Base-by-base conservation (phyloP, 2,113 vertebrate species). In the Morone saxatilis region DNA sequence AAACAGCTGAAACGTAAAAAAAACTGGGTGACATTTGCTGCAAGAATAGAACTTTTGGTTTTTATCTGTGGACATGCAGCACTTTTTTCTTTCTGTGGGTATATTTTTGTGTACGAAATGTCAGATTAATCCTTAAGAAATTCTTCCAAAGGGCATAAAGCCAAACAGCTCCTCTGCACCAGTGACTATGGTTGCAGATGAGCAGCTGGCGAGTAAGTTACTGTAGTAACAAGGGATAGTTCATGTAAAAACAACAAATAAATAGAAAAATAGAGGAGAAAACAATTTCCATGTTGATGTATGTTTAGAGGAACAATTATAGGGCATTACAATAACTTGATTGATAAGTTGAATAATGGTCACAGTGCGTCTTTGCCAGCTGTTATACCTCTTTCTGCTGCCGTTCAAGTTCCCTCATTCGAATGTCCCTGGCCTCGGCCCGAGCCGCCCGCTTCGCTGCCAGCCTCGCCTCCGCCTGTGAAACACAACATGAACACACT, bases 361-460 rank as follows among this genome's bases (percentile, higher is more conserved):
- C 40, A 50, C 16, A 31, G 47, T 36, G n/a, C 53, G 73, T 80
- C 4, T 66, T 68, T 48, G 22, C 11, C 67, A 59, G 60, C 38
- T 22, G 14, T 66, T 48, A 10, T 96, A 99, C 98, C 98, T 99
- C 98, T 95, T 97, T 98, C 48, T 99, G 98, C 56, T 99, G 98
- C 50, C 98, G 95, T 73, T 99, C 98, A 87, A 99, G 94, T 92
- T 99, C 98, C 90, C 96, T 95, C 98, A 99, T 99, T 63, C 98
- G 97, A 83, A 99, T 99, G 85, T 99, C 98, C 90, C 98, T 96
- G 68, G 98, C 98, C 94, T 99, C 98, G 31, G 98, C 98, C 72
- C 98, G 96, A 45, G 98, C 98, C 12, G 98, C 98, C 66, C 98
- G 95, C 88, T 98, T 99, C 8, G 98, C 98, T 81, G 98, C 98